Evolutionary conservation across 1,140 invertebrate genomes (phyloP).

Genomic region (Sarcophaga peregrina): DNA sequence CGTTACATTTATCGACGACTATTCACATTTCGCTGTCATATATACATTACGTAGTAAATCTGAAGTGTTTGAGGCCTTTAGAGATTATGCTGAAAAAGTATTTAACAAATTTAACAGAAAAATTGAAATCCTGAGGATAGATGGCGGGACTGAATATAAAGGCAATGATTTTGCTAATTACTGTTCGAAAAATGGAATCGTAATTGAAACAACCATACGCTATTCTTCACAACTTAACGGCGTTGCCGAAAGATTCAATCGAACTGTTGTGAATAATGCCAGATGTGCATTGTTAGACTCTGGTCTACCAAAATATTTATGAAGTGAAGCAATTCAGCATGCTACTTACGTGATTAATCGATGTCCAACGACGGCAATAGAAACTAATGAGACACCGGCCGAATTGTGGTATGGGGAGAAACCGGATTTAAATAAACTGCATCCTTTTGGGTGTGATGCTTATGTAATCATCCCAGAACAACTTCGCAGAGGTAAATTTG

Average conservation of each 20-base stretch:
- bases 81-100: no score
- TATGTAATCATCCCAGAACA: neutral
- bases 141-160: no score
- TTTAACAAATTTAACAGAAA: no score
- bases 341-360: no score
- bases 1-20: conserved; percentile 1
- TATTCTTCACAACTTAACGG: no score
- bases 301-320: neutral
- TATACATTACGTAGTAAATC: conserved; percentile 1
- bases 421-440: neutral
- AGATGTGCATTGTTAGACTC: neutral
- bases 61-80: neutral
- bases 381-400: no score
- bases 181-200: neutral
- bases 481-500: no score
- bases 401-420: neutral
- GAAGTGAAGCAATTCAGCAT: neutral
- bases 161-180: neutral
- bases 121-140: no score
- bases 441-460: neutral
- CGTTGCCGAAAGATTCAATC: neutral
- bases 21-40: neutral
- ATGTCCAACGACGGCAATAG: no score
- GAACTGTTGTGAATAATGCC: no score
- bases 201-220: no score